Base-by-base conservation (phyloP, 2,888 invertebrate species). In the Schrankia costaestrigalis region DNA sequence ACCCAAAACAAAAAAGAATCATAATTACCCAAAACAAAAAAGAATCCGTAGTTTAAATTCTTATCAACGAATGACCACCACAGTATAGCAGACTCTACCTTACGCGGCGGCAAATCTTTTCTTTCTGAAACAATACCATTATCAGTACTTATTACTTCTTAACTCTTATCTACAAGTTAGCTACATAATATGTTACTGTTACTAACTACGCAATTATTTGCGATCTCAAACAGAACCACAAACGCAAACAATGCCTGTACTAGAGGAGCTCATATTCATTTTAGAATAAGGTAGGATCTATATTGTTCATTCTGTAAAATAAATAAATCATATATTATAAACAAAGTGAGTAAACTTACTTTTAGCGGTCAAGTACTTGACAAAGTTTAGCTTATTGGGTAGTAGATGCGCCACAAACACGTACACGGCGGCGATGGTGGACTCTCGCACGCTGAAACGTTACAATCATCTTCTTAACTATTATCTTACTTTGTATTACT, bases 21-120 rank as follows among this genome's bases (percentile, higher is more conserved):
- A 6, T 17, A 39, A 39, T 51, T 54, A 77, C 81, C 82, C 1
- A 75, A 43, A 5, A 78, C n/a, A 15, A 78, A 63, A 1, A 79
- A 48, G 35, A 78, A 80, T 18, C 68, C 74, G 38, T 84, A 84
- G 26, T 71, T 73, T 3, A 71, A 47, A 25, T 84, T 73, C 39
- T 65, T 74, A 32, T 83, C 78, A 1, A 79, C 66, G 50, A 68
- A 83, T 13, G 65, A 59, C 80, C 81, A 84, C 61, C 63, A 78
- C 23, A 84, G 36, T 25, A 84, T 63, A 0, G 63, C 57, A 1
- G 82, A 81, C 32, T 76, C 76, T 0, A 75, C 62, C 49, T 77
- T 81, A 0, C 56, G 3, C 1, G 58, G 41, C 1, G 72, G 73
- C 9, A 81, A 37, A n/a, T 81, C 33, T 32, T 66, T 71, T 52